Conservation (phyloP, 1,140 invertebrate species). For the Bilobella aurantiaca region DNA sequence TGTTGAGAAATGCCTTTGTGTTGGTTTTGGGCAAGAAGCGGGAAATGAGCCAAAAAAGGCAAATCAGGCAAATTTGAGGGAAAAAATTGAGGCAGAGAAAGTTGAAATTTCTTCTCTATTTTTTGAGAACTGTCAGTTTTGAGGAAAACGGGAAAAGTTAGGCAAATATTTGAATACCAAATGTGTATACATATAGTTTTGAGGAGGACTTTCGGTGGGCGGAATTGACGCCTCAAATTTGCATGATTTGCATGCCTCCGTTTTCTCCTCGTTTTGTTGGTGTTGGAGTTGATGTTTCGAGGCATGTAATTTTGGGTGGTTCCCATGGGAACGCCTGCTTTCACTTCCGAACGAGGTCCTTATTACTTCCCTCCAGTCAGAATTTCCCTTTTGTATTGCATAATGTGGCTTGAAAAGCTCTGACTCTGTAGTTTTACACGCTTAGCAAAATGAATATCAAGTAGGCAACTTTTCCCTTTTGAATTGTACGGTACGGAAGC, state of each 20-base stretch:
- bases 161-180: conserved; percentile 5
- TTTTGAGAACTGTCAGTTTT: too few relatives aligned
- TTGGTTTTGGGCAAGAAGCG: too few relatives aligned
- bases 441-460: background rate
- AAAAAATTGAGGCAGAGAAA: background rate
- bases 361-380: background rate
- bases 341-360: background rate
- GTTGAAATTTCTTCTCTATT: background rate
- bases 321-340: background rate
- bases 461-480: background rate
- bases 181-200: conserved; percentile 1
- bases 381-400: background rate
- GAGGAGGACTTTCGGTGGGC: background rate
- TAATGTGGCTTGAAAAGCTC: background rate
- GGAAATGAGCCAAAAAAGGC: too few relatives aligned
- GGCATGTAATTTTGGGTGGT: background rate
- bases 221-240: background rate
- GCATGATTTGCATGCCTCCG: background rate
- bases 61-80: too few relatives aligned
- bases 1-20: too few relatives aligned
- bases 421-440: background rate
- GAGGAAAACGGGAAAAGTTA: conserved; percentile 2
- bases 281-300: conserved; percentile 8
- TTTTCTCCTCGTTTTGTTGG: too few relatives aligned
- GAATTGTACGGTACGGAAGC: too few relatives aligned